A percentile compares a stretch with the other conserved stretches of the same genome.
phyloP scores from a whole-genome alignment of 2,888 invertebrate species.

The Cosmopolites sordidus region DNA sequence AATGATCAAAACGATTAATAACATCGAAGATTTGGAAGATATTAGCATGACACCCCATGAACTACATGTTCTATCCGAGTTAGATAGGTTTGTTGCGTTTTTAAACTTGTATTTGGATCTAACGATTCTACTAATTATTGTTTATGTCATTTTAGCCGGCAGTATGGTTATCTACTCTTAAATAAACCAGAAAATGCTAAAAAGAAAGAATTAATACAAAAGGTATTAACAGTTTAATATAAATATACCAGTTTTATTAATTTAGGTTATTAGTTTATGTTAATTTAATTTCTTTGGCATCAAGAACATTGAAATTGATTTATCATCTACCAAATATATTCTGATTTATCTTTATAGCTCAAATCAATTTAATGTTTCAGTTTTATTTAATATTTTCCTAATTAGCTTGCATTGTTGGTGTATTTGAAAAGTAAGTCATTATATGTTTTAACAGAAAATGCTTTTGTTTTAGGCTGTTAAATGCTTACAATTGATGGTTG shows the following conservation, averaged over 20 bases:
- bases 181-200: slow-evolving; percentile 75
- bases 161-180: slow-evolving; percentile 85
- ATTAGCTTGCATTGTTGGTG: too few relatives aligned
- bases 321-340: too few relatives aligned
- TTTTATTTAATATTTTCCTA: too few relatives aligned
- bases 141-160: slow-evolving; percentile 63
- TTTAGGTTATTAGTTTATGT: not conserved
- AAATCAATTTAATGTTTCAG: too few relatives aligned
- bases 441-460: too few relatives aligned
- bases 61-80: slow-evolving; percentile 78
- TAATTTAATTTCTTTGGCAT: too few relatives aligned
- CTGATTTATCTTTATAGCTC: too few relatives aligned
- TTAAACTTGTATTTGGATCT: not conserved
- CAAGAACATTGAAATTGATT: too few relatives aligned
- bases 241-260: not conserved
- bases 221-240: slow-evolving; percentile 49
- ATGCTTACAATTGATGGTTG: slow-evolving; percentile 79
- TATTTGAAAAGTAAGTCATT: too few relatives aligned
- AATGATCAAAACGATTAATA: slow-evolving; percentile 2
- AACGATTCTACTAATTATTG: slow-evolving; percentile 6
- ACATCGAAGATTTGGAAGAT: slow-evolving; percentile 40
- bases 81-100: slow-evolving; percentile 64
- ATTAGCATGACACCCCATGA: slow-evolving; percentile 67
- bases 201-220: slow-evolving; percentile 75
- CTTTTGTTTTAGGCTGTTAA: slow-evolving; percentile 64